phyloP scores from a whole-genome alignment of 2,113 vertebrate species.

The Upupa epops region DNA sequence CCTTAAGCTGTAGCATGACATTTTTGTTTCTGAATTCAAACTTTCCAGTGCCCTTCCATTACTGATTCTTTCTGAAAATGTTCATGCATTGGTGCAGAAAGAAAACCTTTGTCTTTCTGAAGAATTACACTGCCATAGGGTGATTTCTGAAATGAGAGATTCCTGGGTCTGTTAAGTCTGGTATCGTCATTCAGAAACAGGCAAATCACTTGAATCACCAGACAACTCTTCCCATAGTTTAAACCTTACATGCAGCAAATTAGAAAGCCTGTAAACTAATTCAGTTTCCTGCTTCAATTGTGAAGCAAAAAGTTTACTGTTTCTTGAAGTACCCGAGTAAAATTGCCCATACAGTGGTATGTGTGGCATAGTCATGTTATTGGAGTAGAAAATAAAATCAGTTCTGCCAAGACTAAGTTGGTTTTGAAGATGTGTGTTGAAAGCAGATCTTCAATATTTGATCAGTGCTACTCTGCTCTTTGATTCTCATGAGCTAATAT shows the following conservation, averaged over 20 bases:
- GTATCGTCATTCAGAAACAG: not conserved
- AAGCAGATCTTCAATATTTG: not conserved
- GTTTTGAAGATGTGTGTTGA: not conserved
- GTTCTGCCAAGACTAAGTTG: not conserved
- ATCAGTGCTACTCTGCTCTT: not conserved
- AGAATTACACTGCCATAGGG: not conserved
- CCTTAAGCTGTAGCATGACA: not conserved
- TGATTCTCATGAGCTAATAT: not conserved
- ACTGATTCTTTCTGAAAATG: not conserved
- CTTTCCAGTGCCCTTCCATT: not conserved
- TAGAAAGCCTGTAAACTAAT: not conserved
- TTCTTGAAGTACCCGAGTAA: not conserved
- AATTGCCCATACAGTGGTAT: not conserved
- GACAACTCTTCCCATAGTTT: not conserved
- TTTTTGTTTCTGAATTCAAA: not conserved
- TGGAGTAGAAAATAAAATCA: not conserved
- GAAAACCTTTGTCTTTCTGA: not conserved
- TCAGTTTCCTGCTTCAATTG: not conserved
- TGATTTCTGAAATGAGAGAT: not conserved
- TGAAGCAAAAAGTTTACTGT: not conserved
- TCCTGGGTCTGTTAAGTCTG: not conserved
- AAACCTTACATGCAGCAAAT: not conserved
- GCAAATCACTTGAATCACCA: not conserved
- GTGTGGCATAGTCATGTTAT: not conserved
- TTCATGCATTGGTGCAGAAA: not conserved